These are phyloP conservation scores for Bubalus kerabau DNA, from an alignment of 2,113 vertebrate species.

Conservation along the genomic window DNA sequence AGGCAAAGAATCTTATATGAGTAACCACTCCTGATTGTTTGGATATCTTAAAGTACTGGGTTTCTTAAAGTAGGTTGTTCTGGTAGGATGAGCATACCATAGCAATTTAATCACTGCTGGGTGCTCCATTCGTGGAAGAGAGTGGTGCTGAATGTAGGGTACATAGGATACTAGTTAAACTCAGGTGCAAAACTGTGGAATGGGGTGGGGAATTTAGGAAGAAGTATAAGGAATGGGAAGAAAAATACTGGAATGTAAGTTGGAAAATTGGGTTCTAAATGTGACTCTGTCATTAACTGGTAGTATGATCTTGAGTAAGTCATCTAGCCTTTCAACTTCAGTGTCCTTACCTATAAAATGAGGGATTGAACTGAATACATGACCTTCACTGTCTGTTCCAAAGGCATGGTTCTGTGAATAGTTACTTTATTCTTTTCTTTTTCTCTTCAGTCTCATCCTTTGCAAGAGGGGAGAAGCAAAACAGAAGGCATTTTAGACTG, in stretches of 20 bases:
- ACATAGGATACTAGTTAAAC: not conserved
- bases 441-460: constrained; percentile 9
- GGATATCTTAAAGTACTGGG: not conserved
- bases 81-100: not conserved
- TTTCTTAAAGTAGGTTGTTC: not conserved
- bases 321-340: not conserved
- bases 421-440: constrained; percentile 26
- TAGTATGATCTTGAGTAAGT: not conserved
- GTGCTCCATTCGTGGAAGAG: not conserved
- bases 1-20: constrained; percentile 2
- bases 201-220: not conserved
- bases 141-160: not conserved
- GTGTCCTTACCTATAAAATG: constrained; percentile 7
- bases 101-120: not conserved
- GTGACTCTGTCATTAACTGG: not conserved
- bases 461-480: constrained; percentile 26
- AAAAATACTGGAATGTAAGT: not conserved
- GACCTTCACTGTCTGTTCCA: not conserved
- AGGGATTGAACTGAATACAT: not conserved
- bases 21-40: not conserved
- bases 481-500: constrained; percentile 40
- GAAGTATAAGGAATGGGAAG: constrained; percentile 14
- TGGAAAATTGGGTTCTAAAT: not conserved
- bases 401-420: constrained; percentile 1
- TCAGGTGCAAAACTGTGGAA: not conserved